Evolutionary conservation across 2,113 vertebrate genomes (phyloP), one percentile per base, ranked within the genome.

Genomic region (Megaceryle maxima): DNA sequence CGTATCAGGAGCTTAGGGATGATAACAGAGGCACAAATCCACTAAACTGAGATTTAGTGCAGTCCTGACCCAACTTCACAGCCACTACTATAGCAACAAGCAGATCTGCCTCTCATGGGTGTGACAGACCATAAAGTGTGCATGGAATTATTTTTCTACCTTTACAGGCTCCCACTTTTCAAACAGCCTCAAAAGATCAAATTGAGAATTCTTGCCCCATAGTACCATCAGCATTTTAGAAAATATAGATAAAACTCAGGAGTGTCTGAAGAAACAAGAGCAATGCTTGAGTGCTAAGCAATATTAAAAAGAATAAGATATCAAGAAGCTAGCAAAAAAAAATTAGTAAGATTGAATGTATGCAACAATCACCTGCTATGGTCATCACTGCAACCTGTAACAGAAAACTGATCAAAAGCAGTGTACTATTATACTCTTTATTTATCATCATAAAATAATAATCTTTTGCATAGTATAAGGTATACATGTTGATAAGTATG

Each of bases 401-500:
- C 13, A 74, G 21, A 66, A 88, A 70, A 16, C 1, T 50, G 13
- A 43, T 59, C 8, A 79, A 62, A 15, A 76, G 39, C 18, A 57
- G 31, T 10, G 18, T 9, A 43, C 10, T 67, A 20, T 6, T 46
- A 35, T 2, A 25, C 11, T 67, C 24, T 19, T 51, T 22, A 48
- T 39, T n/a, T 57, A 21, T 46, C 55, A 26, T 25, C 14, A 83
- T 56, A 51, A 90, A 91, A 74, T 10, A 80, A 3, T 33, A 62
- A 26, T 4, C 6, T 83, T 88, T 43, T 69, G 68, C 20, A n/a
- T 14, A 80, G 20, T 4, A 6, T 33, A 78, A 69, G 16, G 10
- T 62, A 14, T 0, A 0, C 18, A 19, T 66, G 11, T 28, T 56
- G 31, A 0, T 64, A 92, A 39, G 6, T 3, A 1, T 44, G 6